Base-by-base conservation (phyloP, 2,888 invertebrate genomes). In the Heliconius charithonia region DNA sequence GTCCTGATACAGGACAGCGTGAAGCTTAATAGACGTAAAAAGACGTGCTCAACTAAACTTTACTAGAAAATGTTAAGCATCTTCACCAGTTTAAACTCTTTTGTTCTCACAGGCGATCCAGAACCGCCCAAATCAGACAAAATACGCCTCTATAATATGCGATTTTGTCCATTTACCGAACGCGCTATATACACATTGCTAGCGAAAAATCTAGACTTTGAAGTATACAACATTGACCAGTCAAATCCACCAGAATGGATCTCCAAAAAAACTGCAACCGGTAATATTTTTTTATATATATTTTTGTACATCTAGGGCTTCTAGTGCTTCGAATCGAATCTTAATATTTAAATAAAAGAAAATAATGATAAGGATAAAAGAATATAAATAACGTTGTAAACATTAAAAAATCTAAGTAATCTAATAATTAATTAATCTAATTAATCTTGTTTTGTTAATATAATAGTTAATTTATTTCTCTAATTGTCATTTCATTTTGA, bases 91-190 rank as follows among this genome's bases (percentile, higher is more conserved):
- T 6, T 19, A 19, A 27, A 29, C 29, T 29, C 29, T 29, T 27
- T 19, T 67, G 22, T 13, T 67, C n/a, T 67, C 9, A 25, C 41
- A 69, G 69, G 69, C 16, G 69, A 69, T 69, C 69, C 69, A 16
- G 69, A 69, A 25, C 69, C 69, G 41, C 69, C 41, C 41, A 69
- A 41, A 25, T 16, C 41, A 25, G 69, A 41, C 16, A 69, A 69
- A 25, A 69, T 69, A 16, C 69, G 69, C 13, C 41, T 69, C 25
- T 69, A 69, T 13, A 69, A 41, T 69, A 69, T 69, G 69, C 69
- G 69, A 7, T 69, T 69, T 69, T 69, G 69, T 69, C 69, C 69
- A 16, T 69, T 41, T 41, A 69, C 69, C 41, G 7, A 69, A 41
- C 69, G 69, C 25, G 69, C 25, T 69, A 16, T 69, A 45, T 69